Evolutionary conservation across 2,888 invertebrate species (phyloP), one percentile per base, ranked within the genome.

Genomic region (Dicyrtoma fusca): DNA sequence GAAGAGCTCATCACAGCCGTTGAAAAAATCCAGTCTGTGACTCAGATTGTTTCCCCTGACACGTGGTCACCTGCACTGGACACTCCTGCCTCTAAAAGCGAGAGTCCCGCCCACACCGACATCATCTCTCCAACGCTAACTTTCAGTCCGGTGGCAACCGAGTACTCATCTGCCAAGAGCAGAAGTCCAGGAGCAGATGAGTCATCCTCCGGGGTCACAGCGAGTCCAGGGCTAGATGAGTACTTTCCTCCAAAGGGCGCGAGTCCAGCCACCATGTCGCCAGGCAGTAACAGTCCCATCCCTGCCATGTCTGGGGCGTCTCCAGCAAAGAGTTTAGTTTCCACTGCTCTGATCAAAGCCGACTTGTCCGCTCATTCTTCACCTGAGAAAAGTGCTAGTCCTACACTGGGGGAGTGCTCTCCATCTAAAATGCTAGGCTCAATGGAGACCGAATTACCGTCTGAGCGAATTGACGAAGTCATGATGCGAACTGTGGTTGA

Each of bases 151-250:
- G 17, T 23, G 6, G 59, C 71, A 1, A 55, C 71, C 0, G 55
- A 55, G 5, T 68, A 71, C 14, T 64, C 71, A 6, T 71, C 71
- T 8, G 71, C 71, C 2, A 64, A 64, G 17, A 71, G 71, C 45
- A 23, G 53, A 34, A 71, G 71, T 47, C 71, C 71, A 1, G 21
- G 44, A 6, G 68, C 57, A 1, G 68, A 57, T n/a, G 71, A 57
- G 14, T 71, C 71, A 17, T 71, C 71, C 14, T 71, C 71, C 1
- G 53, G 65, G 19, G 59, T 64, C 1, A 71, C 71, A n/a, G 71
- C 71, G 0, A 71, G 71, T 53, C 71, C 71, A 19, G 71, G 65
- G n/a, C 55, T 59, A 14, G 71, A 71, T 55, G 71, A 64, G 25
- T 68, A 55, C 47, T 68, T 68, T n/a, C 34, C 34, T 34, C 10